Evolutionary conservation across 2,888 invertebrate species (phyloP).

Genomic region (Lordiphosa andalusiaca): DNA sequence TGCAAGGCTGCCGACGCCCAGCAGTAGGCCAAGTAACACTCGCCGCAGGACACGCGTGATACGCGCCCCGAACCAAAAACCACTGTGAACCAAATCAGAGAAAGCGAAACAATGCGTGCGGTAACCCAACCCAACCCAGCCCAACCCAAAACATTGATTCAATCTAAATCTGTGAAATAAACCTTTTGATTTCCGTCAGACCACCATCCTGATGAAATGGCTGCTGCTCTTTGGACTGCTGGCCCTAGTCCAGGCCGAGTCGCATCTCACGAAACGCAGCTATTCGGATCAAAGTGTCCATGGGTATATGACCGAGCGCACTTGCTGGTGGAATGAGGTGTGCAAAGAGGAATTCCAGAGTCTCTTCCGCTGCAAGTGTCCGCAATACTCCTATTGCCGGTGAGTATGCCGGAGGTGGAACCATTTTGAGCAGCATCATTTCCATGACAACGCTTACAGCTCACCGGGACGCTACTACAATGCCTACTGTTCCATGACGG

Average conservation of each 20-base stretch:
- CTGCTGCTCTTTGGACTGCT: constrained; percentile 29
- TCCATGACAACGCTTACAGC: constrained; percentile 51
- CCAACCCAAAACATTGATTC: background rate
- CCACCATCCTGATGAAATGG: constrained; percentile 23
- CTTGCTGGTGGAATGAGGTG: constrained; percentile 96
- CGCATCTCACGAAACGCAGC: constrained; percentile 84
- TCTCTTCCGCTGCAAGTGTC: constrained; percentile 92
- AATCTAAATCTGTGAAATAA: background rate
- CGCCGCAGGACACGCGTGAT: constrained; percentile 38
- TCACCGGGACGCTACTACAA: constrained; percentile 94
- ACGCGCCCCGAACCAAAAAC: constrained; percentile 37
- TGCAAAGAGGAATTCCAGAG: constrained; percentile 95
- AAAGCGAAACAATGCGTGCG: constrained; percentile 2
- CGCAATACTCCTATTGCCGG: constrained; percentile 92
- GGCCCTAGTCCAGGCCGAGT: constrained; percentile 38
- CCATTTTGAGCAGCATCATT: constrained; percentile 3
- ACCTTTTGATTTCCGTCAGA: background rate
- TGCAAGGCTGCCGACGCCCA: constrained; percentile 43
- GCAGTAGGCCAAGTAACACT: constrained; percentile 46
- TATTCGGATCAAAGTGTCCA: constrained; percentile 90
- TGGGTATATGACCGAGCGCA: constrained; percentile 92
- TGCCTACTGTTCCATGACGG: constrained; percentile 93
- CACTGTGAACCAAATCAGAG: constrained; percentile 21
- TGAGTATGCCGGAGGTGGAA: constrained; percentile 33
- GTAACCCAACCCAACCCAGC: background rate